Conservation (phyloP, 2,113 vertebrate genomes). For the Bambusicola thoracicus region DNA sequence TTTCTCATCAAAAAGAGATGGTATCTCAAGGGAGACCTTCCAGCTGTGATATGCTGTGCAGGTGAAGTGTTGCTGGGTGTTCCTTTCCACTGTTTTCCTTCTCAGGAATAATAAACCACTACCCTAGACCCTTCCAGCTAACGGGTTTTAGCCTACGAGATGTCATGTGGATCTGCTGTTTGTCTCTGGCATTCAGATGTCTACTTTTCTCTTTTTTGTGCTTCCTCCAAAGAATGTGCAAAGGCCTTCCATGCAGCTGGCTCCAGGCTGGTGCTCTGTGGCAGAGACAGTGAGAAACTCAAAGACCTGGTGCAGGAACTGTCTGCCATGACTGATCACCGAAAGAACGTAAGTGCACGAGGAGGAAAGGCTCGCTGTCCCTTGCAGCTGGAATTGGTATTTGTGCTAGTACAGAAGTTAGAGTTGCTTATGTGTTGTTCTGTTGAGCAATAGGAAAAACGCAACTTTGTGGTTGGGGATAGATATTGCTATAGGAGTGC, state of each 20-base stretch:
- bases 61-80: neutral
- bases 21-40: neutral
- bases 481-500: neutral
- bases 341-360: conserved; percentile 65
- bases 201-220: neutral
- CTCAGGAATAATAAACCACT: neutral
- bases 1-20: neutral
- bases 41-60: neutral
- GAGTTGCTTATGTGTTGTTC: neutral
- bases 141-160: neutral
- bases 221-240: conserved; percentile 85
- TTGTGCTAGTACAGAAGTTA: neutral
- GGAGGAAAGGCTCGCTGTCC: neutral
- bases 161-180: neutral
- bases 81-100: neutral
- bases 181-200: neutral
- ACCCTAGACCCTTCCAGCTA: neutral
- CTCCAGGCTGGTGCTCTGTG: conserved; percentile 89
- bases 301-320: conserved; percentile 85
- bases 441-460: neutral
- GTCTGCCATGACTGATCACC: neutral
- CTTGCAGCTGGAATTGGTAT: rapidly evolving
- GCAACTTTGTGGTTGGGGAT: neutral
- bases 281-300: conserved; percentile 83
- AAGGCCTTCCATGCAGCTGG: conserved; percentile 89